Conservation (phyloP, 2,797 vertebrate genomes). For the Coranthus polyacanthus region DNA sequence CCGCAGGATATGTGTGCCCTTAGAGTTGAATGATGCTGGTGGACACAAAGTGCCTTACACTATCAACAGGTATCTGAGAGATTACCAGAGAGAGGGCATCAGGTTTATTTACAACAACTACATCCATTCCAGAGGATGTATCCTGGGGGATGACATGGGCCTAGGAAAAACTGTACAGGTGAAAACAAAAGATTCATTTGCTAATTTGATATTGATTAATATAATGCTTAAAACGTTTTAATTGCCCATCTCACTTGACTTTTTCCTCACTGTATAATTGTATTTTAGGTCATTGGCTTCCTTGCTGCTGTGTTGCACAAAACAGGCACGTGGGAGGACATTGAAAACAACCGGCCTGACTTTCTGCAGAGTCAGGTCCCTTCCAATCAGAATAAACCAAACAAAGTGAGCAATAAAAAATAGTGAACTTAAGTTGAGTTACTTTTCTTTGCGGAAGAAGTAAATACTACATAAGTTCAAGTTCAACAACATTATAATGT, state of each 20-base stretch:
- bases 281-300: conserved; percentile 92
- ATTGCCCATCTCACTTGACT: neutral
- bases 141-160: conserved; percentile 98
- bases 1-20: conserved; percentile 75
- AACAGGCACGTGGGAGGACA: conserved; percentile 93
- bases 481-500: neutral
- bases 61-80: conserved; percentile 95
- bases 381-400: conserved; percentile 65
- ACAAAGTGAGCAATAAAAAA: conserved; percentile 84
- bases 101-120: conserved; percentile 91
- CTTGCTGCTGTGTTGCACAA: conserved; percentile 93
- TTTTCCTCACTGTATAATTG: neutral
- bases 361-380: conserved; percentile 90
- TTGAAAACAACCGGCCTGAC: conserved; percentile 93
- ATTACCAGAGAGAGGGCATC: conserved; percentile 94
- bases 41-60: conserved; percentile 90
- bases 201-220: neutral
- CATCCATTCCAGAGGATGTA: conserved; percentile 87
- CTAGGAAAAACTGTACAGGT: conserved; percentile 98
- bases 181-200: conserved; percentile 29
- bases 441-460: too few relatives aligned
- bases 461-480: too few relatives aligned
- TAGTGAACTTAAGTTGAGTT: neutral
- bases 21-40: conserved; percentile 80
- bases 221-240: conserved; percentile 5